Evolutionary conservation across 2,797 vertebrate genomes (phyloP), one percentile per base, ranked within the genome.

Genomic region (Varecia variegata): DNA sequence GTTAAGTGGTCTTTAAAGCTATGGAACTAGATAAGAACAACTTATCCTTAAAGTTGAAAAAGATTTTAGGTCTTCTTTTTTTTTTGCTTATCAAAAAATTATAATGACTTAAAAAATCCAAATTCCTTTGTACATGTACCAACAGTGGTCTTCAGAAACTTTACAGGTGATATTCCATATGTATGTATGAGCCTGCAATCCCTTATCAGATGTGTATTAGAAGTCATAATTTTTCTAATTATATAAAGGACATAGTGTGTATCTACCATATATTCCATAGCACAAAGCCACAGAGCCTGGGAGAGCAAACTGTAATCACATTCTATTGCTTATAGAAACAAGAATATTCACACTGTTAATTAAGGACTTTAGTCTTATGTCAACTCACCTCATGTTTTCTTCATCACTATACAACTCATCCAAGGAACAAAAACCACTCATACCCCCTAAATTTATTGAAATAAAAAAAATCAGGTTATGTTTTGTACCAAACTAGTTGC

Each of bases 91-190:
- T 52, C 23, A 52, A 85, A 74, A 47, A 90, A 83, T 62, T 56
- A 62, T 43, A 35, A 67, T 82, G 35, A 74, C 27, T 86, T 89
- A 68, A 95, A 74, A 73, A 35, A n/a, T 95, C 7, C 89, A 93
- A 43, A 65, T 82, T 5, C 3, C 27, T 86, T 88, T 89, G 70
- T 0, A 47, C 21, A 14, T 52, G 5, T 73, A 27, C 86, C 8
- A 35, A 54, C 38, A 70, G 7, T 56, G 23, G 35, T 60, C 17
- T 74, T 80, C 32, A 90, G 76, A 88, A 68, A 92, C 6, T 25
- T 35, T 45, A 62, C 27, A 90, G 52, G 68, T 47, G 60, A 27
- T 54, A 83, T 60, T 60, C 8, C 27, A 35, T 8, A 32, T 21
- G 17, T 32, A 43, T 62, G 9, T 88, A 25, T 20, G 50, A 43